Evolutionary conservation across 2,113 vertebrate species (phyloP), one percentile per base, ranked within the genome.

Genomic region (Albula goreensis): DNA sequence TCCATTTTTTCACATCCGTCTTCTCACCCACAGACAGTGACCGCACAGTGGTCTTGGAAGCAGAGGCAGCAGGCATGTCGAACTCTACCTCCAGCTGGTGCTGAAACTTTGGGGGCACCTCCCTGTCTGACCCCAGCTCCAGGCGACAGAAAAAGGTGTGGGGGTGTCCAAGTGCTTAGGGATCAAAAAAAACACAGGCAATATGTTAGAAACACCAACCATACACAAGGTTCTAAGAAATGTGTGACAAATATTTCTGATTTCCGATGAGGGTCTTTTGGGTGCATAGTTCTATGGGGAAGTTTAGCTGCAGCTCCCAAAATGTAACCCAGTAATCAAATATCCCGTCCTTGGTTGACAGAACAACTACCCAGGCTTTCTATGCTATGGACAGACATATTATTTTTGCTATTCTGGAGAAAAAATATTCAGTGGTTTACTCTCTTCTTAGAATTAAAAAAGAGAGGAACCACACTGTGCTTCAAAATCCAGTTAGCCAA

Each of bases 141-240:
- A 98, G 90, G 86, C 96, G 97, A 89, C 97, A 97, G 93, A 97
- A 97, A 91, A 98, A 98, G 85, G 96, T 97, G 93, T 98, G 97
- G 85, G 97, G 97, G 89, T 98, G 97, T 79, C 96, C 95, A 86
- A 96, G 94, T 83, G 93, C 97, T 93, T 49, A 4, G 96, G 88
- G 2, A 53, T 49, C 60, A 66, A 77, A 22, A 74, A 50, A n/a
- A 5, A 52, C 53, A 83, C 31, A 52, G 12, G 77, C 19, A 57
- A 19, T 15, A 48, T 4, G 50, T 25, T 19, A 74, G 22, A 74
- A 25, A 25, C n/a, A 74, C 22, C n/a, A 74, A 6, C 8, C 2
- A 41, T 66, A 22, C 22, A 63, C 57, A 70, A 9, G 41, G 48
- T 41, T 12, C n/a, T 48, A 8, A 41, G 41, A 41, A 41, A 41